Percentiles rank a stretch among this genome's conserved stretches.
These are phyloP conservation scores for Linhomoeus sp. DNA, from an alignment of 2,888 invertebrate genomes.

Conservation along the genomic window DNA sequence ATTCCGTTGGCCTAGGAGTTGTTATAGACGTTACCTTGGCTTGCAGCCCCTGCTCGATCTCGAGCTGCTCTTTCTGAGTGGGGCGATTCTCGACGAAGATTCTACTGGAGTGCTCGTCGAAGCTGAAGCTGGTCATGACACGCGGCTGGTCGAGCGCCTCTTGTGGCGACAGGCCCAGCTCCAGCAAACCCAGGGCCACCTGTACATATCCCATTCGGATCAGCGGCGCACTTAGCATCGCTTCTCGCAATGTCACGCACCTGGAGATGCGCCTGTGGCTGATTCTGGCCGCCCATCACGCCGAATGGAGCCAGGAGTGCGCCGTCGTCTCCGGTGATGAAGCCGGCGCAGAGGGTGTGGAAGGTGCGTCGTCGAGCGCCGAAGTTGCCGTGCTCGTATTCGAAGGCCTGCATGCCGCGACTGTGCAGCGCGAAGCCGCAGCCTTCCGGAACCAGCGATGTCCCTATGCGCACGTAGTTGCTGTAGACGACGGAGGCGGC, in stretches of 20 bases:
- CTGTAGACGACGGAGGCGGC: conserved; percentile 2
- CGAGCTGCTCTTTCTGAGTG: conserved; percentile 11
- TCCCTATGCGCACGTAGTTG: conserved; percentile 3
- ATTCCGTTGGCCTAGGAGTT: no score
- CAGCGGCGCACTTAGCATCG: no score
- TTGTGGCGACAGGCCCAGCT: conserved; percentile 2
- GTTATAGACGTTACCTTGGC: no score
- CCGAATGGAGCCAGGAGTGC: background rate
- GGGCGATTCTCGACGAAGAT: conserved; percentile 23
- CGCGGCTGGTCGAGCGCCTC: conserved; percentile 1
- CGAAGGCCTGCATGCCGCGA: conserved; percentile 2
- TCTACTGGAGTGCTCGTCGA: background rate
- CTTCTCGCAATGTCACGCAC: background rate
- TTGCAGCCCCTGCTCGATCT: background rate
- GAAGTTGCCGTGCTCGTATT: background rate
- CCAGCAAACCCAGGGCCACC: conserved; percentile 2
- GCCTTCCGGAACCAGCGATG: background rate
- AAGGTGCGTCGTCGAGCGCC: background rate
- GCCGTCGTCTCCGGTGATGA: background rate
- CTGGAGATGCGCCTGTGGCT: conserved; percentile 6
- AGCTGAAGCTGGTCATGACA: conserved; percentile 1
- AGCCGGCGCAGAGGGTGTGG: conserved; percentile 5
- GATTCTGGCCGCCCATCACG: conserved; percentile 5
- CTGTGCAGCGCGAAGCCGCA: conserved; percentile 5
- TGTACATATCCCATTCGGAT: conserved; percentile 4